Evolutionary conservation across 2,113 vertebrate species (phyloP).

Genomic region (Amblyopsis rosae): DNA sequence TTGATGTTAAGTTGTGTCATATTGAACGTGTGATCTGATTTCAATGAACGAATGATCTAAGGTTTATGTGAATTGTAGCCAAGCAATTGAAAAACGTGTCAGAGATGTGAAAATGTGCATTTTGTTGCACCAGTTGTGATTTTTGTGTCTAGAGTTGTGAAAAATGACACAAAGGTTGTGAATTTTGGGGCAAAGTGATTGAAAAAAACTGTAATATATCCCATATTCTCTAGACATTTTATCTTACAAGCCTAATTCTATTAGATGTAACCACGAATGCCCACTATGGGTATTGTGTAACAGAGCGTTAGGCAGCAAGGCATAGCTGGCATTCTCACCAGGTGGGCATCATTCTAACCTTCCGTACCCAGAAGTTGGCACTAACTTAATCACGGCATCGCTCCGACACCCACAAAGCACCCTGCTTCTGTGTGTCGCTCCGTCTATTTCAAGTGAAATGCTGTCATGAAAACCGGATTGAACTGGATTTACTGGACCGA

Average conservation of each 20-base stretch:
- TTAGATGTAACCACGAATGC: conserved; percentile 57
- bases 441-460: conserved; percentile 39
- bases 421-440: conserved; percentile 30
- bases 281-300: conserved; percentile 34
- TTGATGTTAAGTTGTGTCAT: no score
- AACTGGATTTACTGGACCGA: conserved; percentile 41
- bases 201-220: conserved; percentile 6
- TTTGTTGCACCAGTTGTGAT: no score
- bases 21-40: no score
- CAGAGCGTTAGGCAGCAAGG: conserved; percentile 22
- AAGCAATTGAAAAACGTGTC: no score
- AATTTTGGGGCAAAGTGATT: no score
- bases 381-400: conserved; percentile 8
- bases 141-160: no score
- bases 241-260: conserved; percentile 30
- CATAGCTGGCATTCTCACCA: conserved; percentile 34
- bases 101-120: no score
- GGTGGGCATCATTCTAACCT: conserved; percentile 26
- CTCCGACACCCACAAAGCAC: conserved; percentile 58
- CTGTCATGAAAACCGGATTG: conserved; percentile 45
- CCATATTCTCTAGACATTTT: neutral
- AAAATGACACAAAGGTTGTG: no score
- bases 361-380: conserved; percentile 27
- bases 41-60: no score
- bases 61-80: no score